These are phyloP conservation scores for Tachina lurida DNA, from an alignment of 2,888 invertebrate genomes.

Conservation along the genomic window DNA sequence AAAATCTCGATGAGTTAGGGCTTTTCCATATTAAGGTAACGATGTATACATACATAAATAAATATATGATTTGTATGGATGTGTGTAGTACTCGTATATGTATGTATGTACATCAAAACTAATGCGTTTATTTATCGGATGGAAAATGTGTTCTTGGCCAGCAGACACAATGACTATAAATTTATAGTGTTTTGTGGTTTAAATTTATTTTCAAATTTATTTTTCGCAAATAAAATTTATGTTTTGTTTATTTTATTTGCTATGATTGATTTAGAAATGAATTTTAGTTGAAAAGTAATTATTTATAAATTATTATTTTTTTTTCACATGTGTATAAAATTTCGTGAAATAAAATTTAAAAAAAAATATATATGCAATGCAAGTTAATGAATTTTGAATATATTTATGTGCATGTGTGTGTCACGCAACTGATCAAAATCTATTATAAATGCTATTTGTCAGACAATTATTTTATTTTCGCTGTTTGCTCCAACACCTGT, in stretches of 20 bases:
- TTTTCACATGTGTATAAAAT: slow-evolving; percentile 35
- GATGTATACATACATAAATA: slow-evolving; percentile 16
- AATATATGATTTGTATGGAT: background rate
- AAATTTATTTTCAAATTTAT: slow-evolving; percentile 19
- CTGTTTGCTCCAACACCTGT: background rate
- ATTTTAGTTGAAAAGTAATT: slow-evolving; percentile 41
- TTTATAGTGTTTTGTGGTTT: slow-evolving; percentile 64
- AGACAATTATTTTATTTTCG: slow-evolving; percentile 1
- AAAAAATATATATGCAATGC: background rate
- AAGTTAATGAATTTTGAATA: slow-evolving; percentile 26
- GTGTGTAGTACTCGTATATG: too few species aligned
- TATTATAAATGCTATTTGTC: slow-evolving; percentile 41
- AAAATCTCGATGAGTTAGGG: too few species aligned
- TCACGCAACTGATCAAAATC: background rate
- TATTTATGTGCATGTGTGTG: background rate
- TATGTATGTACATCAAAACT: background rate
- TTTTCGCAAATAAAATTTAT: slow-evolving; percentile 9
- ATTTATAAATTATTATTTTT: slow-evolving; percentile 42
- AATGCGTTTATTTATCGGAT: slow-evolving; percentile 41
- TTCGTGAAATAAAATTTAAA: background rate
- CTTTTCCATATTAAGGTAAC: too few species aligned
- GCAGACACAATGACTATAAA: slow-evolving; percentile 65
- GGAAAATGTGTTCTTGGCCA: slow-evolving; percentile 29
- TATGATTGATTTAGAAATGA: slow-evolving; percentile 64
- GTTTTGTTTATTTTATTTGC: background rate